Evolutionary conservation across 2,113 vertebrate genomes (phyloP), one percentile per base, ranked within the genome.

Genomic region (Columba livia): DNA sequence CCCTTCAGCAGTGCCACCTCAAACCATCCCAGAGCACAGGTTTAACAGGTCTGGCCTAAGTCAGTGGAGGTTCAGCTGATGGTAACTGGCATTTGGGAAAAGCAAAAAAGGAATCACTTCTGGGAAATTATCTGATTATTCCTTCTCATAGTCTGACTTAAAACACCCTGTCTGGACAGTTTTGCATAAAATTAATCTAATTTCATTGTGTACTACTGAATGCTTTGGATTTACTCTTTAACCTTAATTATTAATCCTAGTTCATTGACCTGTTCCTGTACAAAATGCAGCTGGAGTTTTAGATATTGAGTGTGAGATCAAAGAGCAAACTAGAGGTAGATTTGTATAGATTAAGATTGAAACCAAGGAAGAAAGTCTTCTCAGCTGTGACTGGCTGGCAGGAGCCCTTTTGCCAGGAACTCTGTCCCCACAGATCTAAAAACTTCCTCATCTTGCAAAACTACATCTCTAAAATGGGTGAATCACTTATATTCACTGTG

Each of bases 121-220:
- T 80, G 53, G 50, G 54, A 60, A 85, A 84, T 64, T 65, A 26
- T 23, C 53, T 70, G 19, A 24, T 64, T 70, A 53, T 53, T 62
- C 47, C 65, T 34, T 85, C 74, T 62, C 79, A 58, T 38, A 64
- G 79, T 12, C 6, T 79, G 70, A 72, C 71, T 86, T 26, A 47
- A 90, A 91, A 79, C 50, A 89, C 66, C 77, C 70, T 81, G 78
- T 65, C 56, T 66, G 83, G 69, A 64, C 79, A 90, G 53, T 85
- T 81, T 75, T 91, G 93, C 90, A 94, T 93, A 61, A 84, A 96
- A 97, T 87, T 21, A 89, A 91, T 71, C 81, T 60, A 67, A 71
- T 96, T 96, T 96, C 81, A 92, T 97, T 94, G 90, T 53, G 77
- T 71, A 73, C 89, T 90, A 73, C 90, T 96, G 93, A 93, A 93